Conservation (phyloP, 2,113 vertebrate genomes). For the Cebus imitator region DNA sequence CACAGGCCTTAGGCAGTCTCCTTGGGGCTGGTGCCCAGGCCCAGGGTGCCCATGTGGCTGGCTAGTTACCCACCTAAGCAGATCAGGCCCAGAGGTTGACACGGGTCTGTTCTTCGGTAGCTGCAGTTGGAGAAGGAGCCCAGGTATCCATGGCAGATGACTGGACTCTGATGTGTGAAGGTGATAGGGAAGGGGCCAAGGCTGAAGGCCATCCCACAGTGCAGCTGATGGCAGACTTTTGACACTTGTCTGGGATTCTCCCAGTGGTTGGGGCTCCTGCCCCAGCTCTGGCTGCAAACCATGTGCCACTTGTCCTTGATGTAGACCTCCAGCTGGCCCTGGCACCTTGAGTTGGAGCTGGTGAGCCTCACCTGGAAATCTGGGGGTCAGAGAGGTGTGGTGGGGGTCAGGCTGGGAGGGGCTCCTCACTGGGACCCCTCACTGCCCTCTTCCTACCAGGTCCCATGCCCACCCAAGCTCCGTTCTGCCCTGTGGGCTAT, state of each 20-base stretch:
- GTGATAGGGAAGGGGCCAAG: rapidly evolving
- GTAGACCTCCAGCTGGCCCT: slow-evolving; percentile 71
- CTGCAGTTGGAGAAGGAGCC: slow-evolving; percentile 61
- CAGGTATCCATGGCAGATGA: not conserved
- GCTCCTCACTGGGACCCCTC: not conserved
- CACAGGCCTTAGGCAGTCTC: not conserved
- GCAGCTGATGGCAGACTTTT: slow-evolving; percentile 40
- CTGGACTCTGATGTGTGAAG: rapidly evolving
- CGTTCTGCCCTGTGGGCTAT: not conserved
- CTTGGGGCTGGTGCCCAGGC: not conserved
- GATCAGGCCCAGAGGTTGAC: slow-evolving; percentile 28
- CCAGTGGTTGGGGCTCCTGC: rapidly evolving
- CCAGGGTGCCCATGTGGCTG: rapidly evolving
- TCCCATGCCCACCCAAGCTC: rapidly evolving
- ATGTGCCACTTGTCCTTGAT: rapidly evolving
- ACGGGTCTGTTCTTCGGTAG: rapidly evolving
- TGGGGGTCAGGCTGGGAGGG: not conserved
- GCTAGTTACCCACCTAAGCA: slow-evolving; percentile 61
- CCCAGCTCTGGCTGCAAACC: not conserved
- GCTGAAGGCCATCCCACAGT: not conserved
- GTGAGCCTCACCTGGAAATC: rapidly evolving
- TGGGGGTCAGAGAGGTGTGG: not conserved
- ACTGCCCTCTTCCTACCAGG: rapidly evolving
- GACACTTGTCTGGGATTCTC: rapidly evolving
- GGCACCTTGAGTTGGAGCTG: not conserved